Percentiles rank a stretch among this genome's conserved stretches.
Conservation (phyloP, 2,797 vertebrate genomes). For the Gadopsis marmoratus region DNA sequence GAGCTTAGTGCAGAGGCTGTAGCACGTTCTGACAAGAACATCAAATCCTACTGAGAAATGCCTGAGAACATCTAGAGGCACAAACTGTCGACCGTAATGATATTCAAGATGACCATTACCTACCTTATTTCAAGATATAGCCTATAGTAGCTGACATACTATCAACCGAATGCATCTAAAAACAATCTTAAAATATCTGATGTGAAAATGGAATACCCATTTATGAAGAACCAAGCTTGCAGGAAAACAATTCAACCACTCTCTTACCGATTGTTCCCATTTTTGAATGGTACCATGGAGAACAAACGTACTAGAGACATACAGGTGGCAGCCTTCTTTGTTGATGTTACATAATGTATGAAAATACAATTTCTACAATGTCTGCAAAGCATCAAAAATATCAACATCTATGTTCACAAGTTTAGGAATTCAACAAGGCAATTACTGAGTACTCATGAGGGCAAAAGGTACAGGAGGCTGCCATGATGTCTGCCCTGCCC, state of each 20-base stretch:
- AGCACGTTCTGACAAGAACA: conserved; percentile 51
- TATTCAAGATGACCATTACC: not conserved
- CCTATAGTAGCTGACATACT: not conserved
- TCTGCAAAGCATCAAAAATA: not conserved
- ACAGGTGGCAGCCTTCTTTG: conserved; percentile 4
- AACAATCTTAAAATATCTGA: no score
- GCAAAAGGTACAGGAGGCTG: not conserved
- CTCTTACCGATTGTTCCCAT: not conserved
- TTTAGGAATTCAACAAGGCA: not conserved
- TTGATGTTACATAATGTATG: not conserved
- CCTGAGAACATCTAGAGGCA: conserved; percentile 16
- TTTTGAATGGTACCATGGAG: conserved; percentile 13
- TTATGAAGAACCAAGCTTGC: not conserved
- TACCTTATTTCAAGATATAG: not conserved
- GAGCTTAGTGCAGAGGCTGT: conserved; percentile 41
- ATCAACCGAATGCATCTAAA: not conserved
- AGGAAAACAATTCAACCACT: not conserved
- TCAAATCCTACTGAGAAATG: conserved; percentile 31
- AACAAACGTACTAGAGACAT: conserved; percentile 5
- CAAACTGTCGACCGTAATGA: not conserved
- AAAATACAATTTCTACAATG: not conserved
- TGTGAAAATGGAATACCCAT: not conserved
- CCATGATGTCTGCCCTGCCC: not conserved
- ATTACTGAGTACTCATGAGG: not conserved
- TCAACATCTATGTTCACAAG: not conserved